Conservation (phyloP, 2,113 vertebrate species). For the Spermophilus dauricus region DNA sequence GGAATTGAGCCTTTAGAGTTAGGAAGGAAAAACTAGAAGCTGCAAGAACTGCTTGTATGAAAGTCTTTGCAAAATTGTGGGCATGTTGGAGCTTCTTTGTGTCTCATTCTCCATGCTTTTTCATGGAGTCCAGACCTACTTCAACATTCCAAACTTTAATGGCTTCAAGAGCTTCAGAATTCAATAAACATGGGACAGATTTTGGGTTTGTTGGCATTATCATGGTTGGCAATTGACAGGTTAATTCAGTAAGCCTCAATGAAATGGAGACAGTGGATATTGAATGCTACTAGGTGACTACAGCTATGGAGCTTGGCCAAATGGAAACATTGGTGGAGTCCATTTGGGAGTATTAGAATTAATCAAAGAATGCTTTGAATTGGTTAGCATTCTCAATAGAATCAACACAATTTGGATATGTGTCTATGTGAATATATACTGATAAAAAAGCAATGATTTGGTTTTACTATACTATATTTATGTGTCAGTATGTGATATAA, state of each 20-base stretch:
- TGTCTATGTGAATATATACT: neutral
- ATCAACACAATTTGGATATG: neutral
- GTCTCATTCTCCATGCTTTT: neutral
- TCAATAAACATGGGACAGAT: neutral
- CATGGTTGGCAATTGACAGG: neutral
- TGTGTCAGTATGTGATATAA: neutral
- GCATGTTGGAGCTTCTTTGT: neutral
- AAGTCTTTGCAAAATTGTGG: neutral
- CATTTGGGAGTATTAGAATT: constrained; percentile 22
- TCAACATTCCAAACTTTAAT: neutral
- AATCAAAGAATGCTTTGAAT: neutral
- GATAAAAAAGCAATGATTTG: neutral
- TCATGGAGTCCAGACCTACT: neutral
- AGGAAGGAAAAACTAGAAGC: neutral
- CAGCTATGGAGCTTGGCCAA: neutral
- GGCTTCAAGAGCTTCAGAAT: neutral
- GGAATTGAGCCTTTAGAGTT: neutral
- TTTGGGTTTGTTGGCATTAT: neutral
- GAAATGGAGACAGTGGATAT: neutral
- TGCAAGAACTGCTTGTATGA: neutral
- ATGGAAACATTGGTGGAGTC: neutral
- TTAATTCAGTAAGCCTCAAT: neutral
- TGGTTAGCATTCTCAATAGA: constrained; percentile 1
- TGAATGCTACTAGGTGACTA: neutral
- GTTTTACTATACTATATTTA: neutral